Conservation (phyloP, 2,888 invertebrate species). For the Spisula subtruncata region DNA sequence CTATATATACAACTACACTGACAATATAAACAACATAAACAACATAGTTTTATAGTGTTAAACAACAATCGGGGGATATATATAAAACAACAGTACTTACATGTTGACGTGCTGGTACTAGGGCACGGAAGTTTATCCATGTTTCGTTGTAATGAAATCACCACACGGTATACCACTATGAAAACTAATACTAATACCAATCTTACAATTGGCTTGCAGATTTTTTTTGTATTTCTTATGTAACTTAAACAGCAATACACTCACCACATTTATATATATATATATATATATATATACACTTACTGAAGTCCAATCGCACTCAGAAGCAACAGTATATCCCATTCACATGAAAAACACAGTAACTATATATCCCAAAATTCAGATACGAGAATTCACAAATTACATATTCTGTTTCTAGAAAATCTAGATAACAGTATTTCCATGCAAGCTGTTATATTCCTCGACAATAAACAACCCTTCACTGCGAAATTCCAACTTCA, state of each 20-base stretch:
- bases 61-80: background rate
- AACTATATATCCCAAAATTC: background rate
- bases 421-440: conserved; percentile 30
- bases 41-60: background rate
- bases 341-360: background rate
- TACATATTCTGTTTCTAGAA: conserved; percentile 34
- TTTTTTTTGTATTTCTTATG: background rate
- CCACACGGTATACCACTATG: conserved; percentile 36
- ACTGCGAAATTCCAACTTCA: conserved; percentile 40
- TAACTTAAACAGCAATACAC: background rate
- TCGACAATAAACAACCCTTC: conserved; percentile 49
- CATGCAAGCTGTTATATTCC: conserved; percentile 35
- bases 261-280: too few species aligned
- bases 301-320: background rate
- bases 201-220: background rate
- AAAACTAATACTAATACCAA: too few species aligned
- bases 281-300: too few species aligned
- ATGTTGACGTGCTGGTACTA: conserved; percentile 21
- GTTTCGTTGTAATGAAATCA: background rate
- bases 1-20: background rate
- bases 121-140: conserved; percentile 36
- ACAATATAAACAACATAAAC: conserved; percentile 14
- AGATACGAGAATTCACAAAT: conserved; percentile 17
- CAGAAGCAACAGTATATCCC: background rate
- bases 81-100: background rate